Conservation (phyloP, 2,888 invertebrate genomes). For the Lacanobia wlatinum region DNA sequence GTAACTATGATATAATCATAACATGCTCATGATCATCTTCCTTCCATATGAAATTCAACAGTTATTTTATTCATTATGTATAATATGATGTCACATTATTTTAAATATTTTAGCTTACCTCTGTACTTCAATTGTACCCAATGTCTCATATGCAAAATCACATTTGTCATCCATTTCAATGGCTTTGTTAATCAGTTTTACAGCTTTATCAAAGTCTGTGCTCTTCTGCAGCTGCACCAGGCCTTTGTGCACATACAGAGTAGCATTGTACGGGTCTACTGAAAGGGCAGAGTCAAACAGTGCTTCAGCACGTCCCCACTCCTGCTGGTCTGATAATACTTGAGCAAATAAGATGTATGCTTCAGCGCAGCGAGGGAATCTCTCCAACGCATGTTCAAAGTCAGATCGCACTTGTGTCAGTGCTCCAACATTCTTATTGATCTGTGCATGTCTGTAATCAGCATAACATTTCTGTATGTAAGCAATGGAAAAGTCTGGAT, state of each 20-base stretch:
- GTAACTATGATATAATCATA: slow-evolving; percentile 9
- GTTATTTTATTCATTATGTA: background rate
- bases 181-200: slow-evolving; percentile 94
- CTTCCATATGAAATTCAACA: background rate
- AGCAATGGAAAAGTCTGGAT: slow-evolving; percentile 96
- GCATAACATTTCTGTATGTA: slow-evolving; percentile 97
- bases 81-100: background rate
- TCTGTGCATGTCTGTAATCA: slow-evolving; percentile 94
- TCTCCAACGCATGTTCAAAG: slow-evolving; percentile 94
- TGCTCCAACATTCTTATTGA: slow-evolving; percentile 91
- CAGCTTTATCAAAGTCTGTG: slow-evolving; percentile 95
- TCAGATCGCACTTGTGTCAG: slow-evolving; percentile 92
- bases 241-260: slow-evolving; percentile 96
- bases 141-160: slow-evolving; percentile 98
- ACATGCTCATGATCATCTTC: background rate
- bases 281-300: slow-evolving; percentile 95
- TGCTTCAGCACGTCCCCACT: slow-evolving; percentile 95
- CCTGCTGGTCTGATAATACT: slow-evolving; percentile 96
- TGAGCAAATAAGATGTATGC: slow-evolving; percentile 97
- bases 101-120: slow-evolving; percentile 87
- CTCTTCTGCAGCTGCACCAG: slow-evolving; percentile 96
- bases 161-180: slow-evolving; percentile 97
- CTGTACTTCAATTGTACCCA: slow-evolving; percentile 98
- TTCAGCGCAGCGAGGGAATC: slow-evolving; percentile 96
- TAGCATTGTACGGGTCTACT: slow-evolving; percentile 96